Evolutionary conservation across 2,888 invertebrate genomes (phyloP), one percentile per base, ranked within the genome.

Genomic region (Mylabris sibirica): DNA sequence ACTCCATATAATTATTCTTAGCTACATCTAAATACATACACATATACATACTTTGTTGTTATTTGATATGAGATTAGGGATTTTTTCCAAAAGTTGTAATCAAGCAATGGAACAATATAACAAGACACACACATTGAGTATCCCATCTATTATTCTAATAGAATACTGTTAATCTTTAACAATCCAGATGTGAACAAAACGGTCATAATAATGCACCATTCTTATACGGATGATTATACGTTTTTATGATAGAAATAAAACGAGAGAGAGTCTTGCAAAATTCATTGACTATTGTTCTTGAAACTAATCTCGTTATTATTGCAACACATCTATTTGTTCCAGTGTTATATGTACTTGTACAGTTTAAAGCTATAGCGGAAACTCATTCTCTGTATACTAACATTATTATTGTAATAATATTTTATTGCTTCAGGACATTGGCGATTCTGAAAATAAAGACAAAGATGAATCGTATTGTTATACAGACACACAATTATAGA

Each of bases 211-310:
- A 44, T 44, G n/a, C n/a, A 44, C 17, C n/a, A 44, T 44, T 44
- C 1, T 17, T 17, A n/a, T 44, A 4, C 3, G n/a, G n/a, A 30
- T 30, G 30, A 30, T 30, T 30, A 30, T 30, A 30, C 30, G 30
- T 30, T 11, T 38, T 12, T 12, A 12, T 12, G 38, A 38, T 2
- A 44, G n/a, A 44, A 44, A 44, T 44, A 17, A 44, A 41, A n/a
- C 1, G 14, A 41, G 14, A 35, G 8, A 12, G 6, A 44, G 17
- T 17, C 17, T 44, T 44, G n/a, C 30, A 57, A 22, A 57, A 57
- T 24, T 57, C 57, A 24, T 57, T 57, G 9, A 57, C 57, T 24
- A 57, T 57, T 57, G 24, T 57, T 53, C 24, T 53, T 57, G 57
- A 22, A 53, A 22, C 53, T 49, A 49, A 53, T 57, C 24, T 24